phyloP scores from a whole-genome alignment of 2,113 vertebrate genomes.

The Electrona antarctica region DNA sequence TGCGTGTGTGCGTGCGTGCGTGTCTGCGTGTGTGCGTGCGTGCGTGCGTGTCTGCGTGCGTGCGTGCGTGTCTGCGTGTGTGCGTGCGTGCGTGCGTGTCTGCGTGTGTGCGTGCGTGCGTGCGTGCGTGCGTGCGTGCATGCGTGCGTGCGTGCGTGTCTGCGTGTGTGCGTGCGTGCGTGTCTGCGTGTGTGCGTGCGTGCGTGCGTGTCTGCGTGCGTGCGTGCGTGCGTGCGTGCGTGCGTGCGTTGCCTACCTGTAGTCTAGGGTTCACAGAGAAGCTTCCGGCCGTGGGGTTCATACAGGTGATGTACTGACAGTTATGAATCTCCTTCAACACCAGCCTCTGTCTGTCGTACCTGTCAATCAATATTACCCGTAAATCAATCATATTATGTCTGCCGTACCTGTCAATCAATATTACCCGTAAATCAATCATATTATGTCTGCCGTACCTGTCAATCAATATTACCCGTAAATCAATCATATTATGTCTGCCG shows the following conservation, averaged over 20 bases:
- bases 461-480: too few relatives aligned
- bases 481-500: too few relatives aligned
- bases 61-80: neutral
- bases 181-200: neutral
- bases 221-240: slow-evolving; percentile 10
- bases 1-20: too few relatives aligned
- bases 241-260: slow-evolving; percentile 73
- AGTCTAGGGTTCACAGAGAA: slow-evolving; percentile 91
- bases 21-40: too few relatives aligned
- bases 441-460: too few relatives aligned
- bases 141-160: neutral
- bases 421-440: too few relatives aligned
- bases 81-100: slow-evolving; percentile 1
- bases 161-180: neutral
- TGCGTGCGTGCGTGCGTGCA: neutral
- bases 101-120: neutral
- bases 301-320: slow-evolving; percentile 89
- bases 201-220: neutral
- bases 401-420: slow-evolving; percentile 87
- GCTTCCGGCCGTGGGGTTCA: slow-evolving; percentile 93
- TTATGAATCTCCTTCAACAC: slow-evolving; percentile 91
- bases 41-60: too few relatives aligned
- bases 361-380: slow-evolving; percentile 55
- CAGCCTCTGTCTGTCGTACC: slow-evolving; percentile 96
- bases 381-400: slow-evolving; percentile 72